Evolutionary conservation across 1,140 invertebrate genomes (phyloP), one percentile per base, ranked within the genome.

Genomic region (Dreissena polymorpha): DNA sequence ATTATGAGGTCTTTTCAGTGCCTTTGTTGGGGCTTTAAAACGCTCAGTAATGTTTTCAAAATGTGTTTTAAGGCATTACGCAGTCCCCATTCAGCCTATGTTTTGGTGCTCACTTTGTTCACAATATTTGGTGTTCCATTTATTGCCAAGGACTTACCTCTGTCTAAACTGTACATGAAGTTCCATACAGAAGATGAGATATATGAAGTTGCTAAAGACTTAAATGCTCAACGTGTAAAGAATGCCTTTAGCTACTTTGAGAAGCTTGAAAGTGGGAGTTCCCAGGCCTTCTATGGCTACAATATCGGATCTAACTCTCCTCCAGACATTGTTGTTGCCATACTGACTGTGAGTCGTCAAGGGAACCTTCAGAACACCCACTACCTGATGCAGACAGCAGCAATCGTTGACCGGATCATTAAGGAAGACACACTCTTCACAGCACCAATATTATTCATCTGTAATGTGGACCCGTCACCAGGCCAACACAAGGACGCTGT

Each of bases 401-500:
- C 84, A 18, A 67, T 70, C 0, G 49, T 87, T 60, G 75, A 85
- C 68, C 49, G 49, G 29, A 27, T 85, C 10, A 60, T 87, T 6
- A 85, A 81, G 69, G 39, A 63, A 16, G 83, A 85, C n/a, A 16
- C 7, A 3, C 49, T 50, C n/a, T 87, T 87, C 53, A 55, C 21
- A 13, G 39, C 69, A 49, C 79, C 60, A n/a, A 57, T 80, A 18
- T 18, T 86, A 13, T 78, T 86, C 55, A 63, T 88, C 12, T 88
- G 87, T 57, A 87, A 86, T 60, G 84, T 85, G 21, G 87, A 88
- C 53, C 25, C 27, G n/a, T 21, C 71, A 12, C 86, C 87, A n/a
- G 7, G 18, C 0, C n/a, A 53, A 3, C 78, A 87, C 68, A 23
- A 18, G 8, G 87, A 88, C 39, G 87, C 87, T 16, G 55, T 25